These are phyloP conservation scores for Eulithis prunata DNA, from an alignment of 2,888 invertebrate genomes.

Conservation along the genomic window DNA sequence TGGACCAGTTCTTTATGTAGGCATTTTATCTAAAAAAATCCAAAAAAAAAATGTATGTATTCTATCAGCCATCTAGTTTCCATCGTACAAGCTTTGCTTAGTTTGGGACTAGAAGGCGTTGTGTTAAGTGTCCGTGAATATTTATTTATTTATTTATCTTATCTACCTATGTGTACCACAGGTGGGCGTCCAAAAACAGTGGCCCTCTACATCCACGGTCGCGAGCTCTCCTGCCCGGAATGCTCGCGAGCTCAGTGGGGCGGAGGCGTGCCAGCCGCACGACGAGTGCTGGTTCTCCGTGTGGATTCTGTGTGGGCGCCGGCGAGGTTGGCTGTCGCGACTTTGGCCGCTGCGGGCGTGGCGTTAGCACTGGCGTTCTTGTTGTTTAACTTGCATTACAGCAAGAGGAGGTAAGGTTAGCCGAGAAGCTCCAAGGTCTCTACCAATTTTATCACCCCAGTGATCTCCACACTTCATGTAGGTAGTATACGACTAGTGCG, in stretches of 20 bases:
- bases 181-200: constrained; percentile 89
- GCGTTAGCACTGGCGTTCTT: constrained; percentile 90
- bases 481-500: too few relatives aligned
- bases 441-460: too few relatives aligned
- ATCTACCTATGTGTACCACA: constrained; percentile 51
- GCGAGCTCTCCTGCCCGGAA: constrained; percentile 85
- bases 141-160: too few relatives aligned
- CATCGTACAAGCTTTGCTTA: too few relatives aligned
- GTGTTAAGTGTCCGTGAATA: too few relatives aligned
- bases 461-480: too few relatives aligned
- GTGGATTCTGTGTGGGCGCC: constrained; percentile 91
- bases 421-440: too few relatives aligned
- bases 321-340: constrained; percentile 89
- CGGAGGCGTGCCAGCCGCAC: constrained; percentile 91
- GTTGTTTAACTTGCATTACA: constrained; percentile 92
- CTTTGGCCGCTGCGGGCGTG: constrained; percentile 90
- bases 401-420: constrained; percentile 88
- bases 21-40: too few relatives aligned
- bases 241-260: constrained; percentile 90
- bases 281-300: constrained; percentile 88
- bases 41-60: too few relatives aligned
- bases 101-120: too few relatives aligned
- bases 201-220: constrained; percentile 88
- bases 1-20: too few relatives aligned
- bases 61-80: too few relatives aligned